Evolutionary conservation across 2,888 invertebrate genomes (phyloP).

Genomic region (Linyphia triangularis): DNA sequence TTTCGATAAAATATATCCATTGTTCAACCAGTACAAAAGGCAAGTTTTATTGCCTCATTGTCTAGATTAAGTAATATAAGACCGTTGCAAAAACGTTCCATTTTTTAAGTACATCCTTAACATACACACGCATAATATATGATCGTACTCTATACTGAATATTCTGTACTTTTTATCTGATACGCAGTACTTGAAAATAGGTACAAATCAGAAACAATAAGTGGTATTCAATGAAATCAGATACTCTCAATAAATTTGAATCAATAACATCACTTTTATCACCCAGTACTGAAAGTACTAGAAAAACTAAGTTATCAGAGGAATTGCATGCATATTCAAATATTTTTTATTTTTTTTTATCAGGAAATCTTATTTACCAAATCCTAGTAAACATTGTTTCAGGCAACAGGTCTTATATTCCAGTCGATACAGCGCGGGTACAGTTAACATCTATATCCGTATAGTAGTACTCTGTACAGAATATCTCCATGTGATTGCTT

Average conservation of each 20-base stretch:
- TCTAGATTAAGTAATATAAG: conserved; percentile 8
- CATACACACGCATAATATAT: background rate
- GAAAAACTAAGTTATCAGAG: no score
- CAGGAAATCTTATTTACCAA: background rate
- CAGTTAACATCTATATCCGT: conserved; percentile 35
- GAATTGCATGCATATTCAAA: no score
- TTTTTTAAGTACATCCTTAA: background rate
- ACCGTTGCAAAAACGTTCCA: background rate
- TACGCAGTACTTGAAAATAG: no score
- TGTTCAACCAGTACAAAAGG: background rate
- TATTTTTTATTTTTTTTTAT: no score
- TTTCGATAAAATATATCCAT: background rate
- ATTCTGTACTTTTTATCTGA: no score
- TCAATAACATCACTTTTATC: no score
- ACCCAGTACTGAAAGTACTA: no score
- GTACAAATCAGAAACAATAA: no score
- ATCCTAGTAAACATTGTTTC: background rate
- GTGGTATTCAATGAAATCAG: no score
- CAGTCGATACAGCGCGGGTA: conserved; percentile 31
- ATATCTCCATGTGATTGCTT: conserved; percentile 26
- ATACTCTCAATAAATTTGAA: no score
- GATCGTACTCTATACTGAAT: no score
- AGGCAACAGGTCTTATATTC: conserved; percentile 47
- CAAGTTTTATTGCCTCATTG: conserved; percentile 12
- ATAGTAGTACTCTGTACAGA: conserved; percentile 38